These are phyloP conservation scores for Petromus typicus DNA, from an alignment of 2,113 vertebrate species.

Conservation along the genomic window DNA sequence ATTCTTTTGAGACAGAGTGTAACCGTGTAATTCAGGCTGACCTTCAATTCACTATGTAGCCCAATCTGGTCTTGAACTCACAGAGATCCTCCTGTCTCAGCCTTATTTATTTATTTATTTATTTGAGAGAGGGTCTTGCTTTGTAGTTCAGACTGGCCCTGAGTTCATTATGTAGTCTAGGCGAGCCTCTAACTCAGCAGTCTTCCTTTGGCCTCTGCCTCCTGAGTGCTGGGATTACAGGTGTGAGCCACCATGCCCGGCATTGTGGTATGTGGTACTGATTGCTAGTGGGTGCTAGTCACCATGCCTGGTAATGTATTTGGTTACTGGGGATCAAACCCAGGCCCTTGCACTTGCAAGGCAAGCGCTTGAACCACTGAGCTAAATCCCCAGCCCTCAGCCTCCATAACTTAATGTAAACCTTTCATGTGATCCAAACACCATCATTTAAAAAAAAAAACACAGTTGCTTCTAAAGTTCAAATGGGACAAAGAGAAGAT, in stretches of 20 bases:
- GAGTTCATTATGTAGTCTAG: neutral
- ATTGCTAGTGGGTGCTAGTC: no score
- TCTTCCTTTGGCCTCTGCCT: neutral
- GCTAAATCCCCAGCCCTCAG: neutral
- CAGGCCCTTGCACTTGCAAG: no score
- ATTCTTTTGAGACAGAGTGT: neutral
- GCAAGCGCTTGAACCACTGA: no score
- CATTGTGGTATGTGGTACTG: no score
- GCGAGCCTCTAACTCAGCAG: neutral
- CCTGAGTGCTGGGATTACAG: neutral
- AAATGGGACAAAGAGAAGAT: neutral
- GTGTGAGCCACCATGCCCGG: neutral
- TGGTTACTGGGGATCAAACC: no score
- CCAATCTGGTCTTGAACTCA: neutral
- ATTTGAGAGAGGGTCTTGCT: neutral
- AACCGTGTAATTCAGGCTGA: neutral
- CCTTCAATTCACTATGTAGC: neutral
- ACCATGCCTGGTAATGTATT: neutral
- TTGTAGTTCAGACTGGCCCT: neutral
- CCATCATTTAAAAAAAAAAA: neutral
- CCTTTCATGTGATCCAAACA: constrained; percentile 41
- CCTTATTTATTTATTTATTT: neutral
- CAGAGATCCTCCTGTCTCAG: neutral
- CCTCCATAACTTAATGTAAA: neutral
- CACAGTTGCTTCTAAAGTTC: constrained; percentile 25